These are phyloP conservation scores for Cyprinodon variegatus DNA, from an alignment of 2,113 vertebrate genomes.

Conservation along the genomic window DNA sequence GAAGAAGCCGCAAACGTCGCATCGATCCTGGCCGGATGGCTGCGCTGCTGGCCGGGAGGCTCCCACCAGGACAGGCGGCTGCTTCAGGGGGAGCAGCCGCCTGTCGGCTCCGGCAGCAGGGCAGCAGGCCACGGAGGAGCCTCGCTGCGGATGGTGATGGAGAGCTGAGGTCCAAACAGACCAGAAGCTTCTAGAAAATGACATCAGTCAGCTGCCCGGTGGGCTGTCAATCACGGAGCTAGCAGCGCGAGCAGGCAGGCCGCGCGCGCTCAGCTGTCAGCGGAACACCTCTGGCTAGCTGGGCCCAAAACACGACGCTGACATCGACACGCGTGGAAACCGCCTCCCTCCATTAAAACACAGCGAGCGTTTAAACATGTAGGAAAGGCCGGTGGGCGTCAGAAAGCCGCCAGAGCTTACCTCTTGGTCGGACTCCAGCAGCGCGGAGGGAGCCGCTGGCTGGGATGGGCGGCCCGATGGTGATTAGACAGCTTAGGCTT, in stretches of 20 bases:
- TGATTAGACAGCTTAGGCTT: constrained; percentile 10
- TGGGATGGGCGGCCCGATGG: background rate
- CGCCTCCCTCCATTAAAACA: background rate
- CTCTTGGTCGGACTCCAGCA: constrained; percentile 52
- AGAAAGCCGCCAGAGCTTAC: constrained; percentile 50
- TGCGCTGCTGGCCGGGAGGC: background rate
- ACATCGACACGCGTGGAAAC: background rate
- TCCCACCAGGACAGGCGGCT: background rate
- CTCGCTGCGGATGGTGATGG: constrained; percentile 42
- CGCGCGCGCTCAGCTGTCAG: constrained; percentile 48
- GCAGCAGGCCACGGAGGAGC: constrained; percentile 32
- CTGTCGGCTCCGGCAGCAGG: background rate
- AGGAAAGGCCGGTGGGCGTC: background rate
- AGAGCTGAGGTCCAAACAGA: background rate
- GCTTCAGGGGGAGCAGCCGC: background rate
- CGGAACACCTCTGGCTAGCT: constrained; percentile 22
- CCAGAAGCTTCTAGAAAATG: background rate
- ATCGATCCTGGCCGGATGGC: background rate
- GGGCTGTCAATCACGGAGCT: constrained; percentile 44
- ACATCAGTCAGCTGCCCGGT: constrained; percentile 2
- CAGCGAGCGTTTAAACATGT: background rate
- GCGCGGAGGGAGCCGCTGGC: constrained; percentile 37
- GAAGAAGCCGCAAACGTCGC: no score
- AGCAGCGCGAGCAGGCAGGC: constrained; percentile 57
- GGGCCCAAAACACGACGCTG: constrained; percentile 22